Evolutionary conservation across 2,888 invertebrate genomes (phyloP).

Genomic region (Ectobius pallidus): DNA sequence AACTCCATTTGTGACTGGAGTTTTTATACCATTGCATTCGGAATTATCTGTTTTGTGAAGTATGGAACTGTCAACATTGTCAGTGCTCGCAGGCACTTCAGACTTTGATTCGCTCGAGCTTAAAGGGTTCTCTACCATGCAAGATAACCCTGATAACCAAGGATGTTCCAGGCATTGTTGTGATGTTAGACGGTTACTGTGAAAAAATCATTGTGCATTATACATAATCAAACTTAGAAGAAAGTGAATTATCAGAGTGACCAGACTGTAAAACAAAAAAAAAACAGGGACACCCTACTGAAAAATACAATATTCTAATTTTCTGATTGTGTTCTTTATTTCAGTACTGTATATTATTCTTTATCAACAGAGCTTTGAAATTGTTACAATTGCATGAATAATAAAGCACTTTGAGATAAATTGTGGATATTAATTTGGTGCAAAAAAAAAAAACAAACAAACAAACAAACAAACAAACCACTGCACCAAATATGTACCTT

Average conservation of each 20-base stretch:
- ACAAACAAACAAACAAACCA: no score
- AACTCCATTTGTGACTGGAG: background rate
- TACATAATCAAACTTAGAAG: background rate
- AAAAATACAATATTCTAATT: no score
- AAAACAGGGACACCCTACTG: no score
- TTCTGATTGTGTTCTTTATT: no score
- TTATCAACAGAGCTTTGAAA: no score
- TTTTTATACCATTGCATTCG: background rate
- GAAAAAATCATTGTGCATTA: conserved; percentile 48
- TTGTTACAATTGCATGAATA: no score
- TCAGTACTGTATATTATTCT: no score
- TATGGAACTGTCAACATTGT: background rate
- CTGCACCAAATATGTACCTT: no score
- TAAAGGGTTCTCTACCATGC: background rate
- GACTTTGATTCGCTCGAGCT: background rate
- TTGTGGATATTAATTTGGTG: no score
- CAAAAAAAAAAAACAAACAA: no score
- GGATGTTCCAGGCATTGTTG: conserved; percentile 88
- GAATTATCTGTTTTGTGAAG: background rate
- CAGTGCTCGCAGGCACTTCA: background rate
- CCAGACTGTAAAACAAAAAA: no score
- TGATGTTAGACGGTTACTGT: conserved; percentile 88
- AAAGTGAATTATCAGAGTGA: background rate
- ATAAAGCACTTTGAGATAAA: no score
- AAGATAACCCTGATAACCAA: conserved; percentile 68